phyloP scores from a whole-genome alignment of 2,113 vertebrate species.

The Phylloscopus trochiloides region DNA sequence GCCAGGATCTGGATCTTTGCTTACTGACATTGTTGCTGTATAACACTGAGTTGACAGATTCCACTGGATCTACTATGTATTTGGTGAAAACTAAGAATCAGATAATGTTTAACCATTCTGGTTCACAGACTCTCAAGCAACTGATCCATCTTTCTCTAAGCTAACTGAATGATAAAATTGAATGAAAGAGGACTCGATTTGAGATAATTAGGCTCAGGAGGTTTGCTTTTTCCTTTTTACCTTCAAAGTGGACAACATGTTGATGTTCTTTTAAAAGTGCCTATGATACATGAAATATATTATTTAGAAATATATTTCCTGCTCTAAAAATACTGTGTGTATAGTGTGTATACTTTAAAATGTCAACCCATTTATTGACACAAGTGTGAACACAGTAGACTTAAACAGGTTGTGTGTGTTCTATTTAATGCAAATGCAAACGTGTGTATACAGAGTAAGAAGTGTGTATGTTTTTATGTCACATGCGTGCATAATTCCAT shows the following conservation, averaged over 20 bases:
- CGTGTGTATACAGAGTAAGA: background rate
- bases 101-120: background rate
- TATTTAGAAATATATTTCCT: background rate
- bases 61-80: background rate
- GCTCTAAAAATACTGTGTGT: background rate
- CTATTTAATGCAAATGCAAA: background rate
- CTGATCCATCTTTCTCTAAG: background rate
- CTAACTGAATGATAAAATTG: slow-evolving; percentile 31
- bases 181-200: slow-evolving; percentile 23
- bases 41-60: background rate
- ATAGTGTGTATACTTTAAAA: background rate
- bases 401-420: background rate
- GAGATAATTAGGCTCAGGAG: slow-evolving; percentile 58
- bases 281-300: background rate
- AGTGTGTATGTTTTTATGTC: background rate
- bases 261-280: slow-evolving; percentile 31
- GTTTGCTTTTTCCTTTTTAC: background rate
- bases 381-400: background rate
- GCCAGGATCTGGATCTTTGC: background rate
- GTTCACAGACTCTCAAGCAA: background rate
- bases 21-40: background rate
- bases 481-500: background rate
- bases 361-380: background rate
- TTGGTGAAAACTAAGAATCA: background rate
- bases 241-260: background rate